A percentile compares a stretch with the other conserved stretches of the same genome.
phyloP scores from a whole-genome alignment of 2,888 invertebrate species.

The Chaetoderma sp. region DNA sequence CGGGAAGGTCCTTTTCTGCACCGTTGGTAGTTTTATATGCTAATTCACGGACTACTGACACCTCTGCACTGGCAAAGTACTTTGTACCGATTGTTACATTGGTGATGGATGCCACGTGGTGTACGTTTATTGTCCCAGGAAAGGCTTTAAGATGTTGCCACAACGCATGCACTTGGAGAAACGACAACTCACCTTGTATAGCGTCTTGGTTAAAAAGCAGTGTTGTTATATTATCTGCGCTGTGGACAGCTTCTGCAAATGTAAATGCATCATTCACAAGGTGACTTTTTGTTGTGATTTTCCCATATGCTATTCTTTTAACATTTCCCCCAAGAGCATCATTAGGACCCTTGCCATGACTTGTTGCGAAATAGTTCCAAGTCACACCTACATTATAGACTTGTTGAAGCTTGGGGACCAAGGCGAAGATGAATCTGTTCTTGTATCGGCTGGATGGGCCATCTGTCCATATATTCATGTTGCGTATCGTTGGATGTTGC shows the following conservation, averaged over 20 bases:
- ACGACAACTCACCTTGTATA: no score
- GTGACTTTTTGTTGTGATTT: conserved; percentile 1
- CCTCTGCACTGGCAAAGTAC: no score
- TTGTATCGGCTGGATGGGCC: conserved; percentile 17
- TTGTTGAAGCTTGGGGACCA: not conserved
- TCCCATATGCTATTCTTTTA: conserved; percentile 13
- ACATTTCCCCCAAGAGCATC: conserved; percentile 17
- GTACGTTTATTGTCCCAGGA: no score
- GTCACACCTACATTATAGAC: not conserved
- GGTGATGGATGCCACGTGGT: no score
- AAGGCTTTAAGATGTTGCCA: no score
- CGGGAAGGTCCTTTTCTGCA: no score
- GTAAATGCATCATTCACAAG: conserved; percentile 10
- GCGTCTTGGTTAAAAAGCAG: no score
- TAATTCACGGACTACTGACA: no score
- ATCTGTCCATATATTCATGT: conserved; percentile 19
- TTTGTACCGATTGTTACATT: no score
- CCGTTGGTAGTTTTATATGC: no score
- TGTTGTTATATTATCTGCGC: no score
- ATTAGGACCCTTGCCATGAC: conserved; percentile 18
- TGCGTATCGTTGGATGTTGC: conserved; percentile 2
- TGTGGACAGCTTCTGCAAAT: conserved; percentile 14
- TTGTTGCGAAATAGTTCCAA: conserved; percentile 14
- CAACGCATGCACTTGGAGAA: no score
- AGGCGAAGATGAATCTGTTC: conserved; percentile 13